phyloP scores from a whole-genome alignment of 2,888 invertebrate species.

The Drosophila parthenogenetica region DNA sequence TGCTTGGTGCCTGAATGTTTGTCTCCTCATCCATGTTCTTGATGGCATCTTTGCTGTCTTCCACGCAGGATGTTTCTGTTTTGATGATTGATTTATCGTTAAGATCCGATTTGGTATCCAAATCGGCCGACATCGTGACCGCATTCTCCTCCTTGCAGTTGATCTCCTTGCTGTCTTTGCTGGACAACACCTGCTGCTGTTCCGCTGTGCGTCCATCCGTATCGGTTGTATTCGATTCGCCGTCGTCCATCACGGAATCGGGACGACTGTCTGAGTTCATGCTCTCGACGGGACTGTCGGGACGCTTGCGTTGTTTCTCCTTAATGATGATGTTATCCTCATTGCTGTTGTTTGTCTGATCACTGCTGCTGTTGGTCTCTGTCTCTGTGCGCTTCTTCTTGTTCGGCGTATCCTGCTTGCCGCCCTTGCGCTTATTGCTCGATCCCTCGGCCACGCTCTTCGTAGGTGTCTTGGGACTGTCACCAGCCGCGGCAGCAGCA shows the following conservation, averaged over 20 bases:
- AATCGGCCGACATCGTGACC: slow-evolving; percentile 61
- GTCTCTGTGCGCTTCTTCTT: slow-evolving; percentile 87
- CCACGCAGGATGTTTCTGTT: slow-evolving; percentile 60
- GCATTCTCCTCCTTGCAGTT: slow-evolving; percentile 78
- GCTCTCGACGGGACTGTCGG: slow-evolving; percentile 92
- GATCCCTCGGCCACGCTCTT: slow-evolving; percentile 74
- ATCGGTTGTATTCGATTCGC: slow-evolving; percentile 86
- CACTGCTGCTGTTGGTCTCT: slow-evolving; percentile 63
- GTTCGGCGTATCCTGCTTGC: slow-evolving; percentile 86
- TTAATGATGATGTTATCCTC: slow-evolving; percentile 83
- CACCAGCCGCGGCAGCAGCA: slow-evolving; percentile 75
- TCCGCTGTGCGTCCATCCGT: slow-evolving; percentile 80
- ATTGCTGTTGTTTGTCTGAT: slow-evolving; percentile 56
- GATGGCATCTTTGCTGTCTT: slow-evolving; percentile 80
- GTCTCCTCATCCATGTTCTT: slow-evolving; percentile 84
- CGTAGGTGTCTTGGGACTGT: slow-evolving; percentile 86
- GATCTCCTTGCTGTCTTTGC: slow-evolving; percentile 85
- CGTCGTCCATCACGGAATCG: slow-evolving; percentile 90
- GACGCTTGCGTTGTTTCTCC: slow-evolving; percentile 86
- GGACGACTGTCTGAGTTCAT: slow-evolving; percentile 91
- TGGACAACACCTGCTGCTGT: slow-evolving; percentile 71
- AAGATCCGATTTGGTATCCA: slow-evolving; percentile 84
- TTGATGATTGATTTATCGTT: slow-evolving; percentile 81
- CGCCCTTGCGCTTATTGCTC: slow-evolving; percentile 84
- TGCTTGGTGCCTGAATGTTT: slow-evolving; percentile 83